Conservation (phyloP, 2,797 vertebrate species). For the Onychomys torridus region DNA sequence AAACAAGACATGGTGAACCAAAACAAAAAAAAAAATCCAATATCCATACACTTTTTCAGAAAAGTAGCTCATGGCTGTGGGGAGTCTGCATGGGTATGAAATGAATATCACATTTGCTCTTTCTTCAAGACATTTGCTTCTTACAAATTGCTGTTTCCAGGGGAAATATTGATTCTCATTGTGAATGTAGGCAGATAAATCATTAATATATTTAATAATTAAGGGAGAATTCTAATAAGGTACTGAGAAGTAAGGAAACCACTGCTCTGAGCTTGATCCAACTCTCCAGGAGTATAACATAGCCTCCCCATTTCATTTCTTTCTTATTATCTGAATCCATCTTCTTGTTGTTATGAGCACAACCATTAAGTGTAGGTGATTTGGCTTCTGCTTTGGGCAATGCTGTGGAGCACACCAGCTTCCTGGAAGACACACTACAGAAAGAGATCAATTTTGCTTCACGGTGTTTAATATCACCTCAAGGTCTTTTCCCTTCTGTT, state of each 20-base stretch:
- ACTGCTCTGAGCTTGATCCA: conserved; percentile 60
- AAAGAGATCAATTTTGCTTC: conserved; percentile 75
- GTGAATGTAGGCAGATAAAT: conserved; percentile 63
- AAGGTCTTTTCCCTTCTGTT: conserved; percentile 78
- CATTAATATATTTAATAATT: conserved; percentile 75
- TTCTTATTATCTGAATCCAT: conserved; percentile 60
- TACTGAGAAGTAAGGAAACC: conserved; percentile 52
- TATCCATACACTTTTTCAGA: conserved; percentile 30
- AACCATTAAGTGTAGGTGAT: conserved; percentile 57
- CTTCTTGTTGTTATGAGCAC: conserved; percentile 61
- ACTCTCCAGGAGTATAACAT: neutral
- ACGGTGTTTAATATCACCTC: conserved; percentile 71
- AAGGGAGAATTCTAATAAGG: conserved; percentile 46
- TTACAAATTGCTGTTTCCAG: conserved; percentile 61
- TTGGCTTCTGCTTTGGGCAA: conserved; percentile 66
- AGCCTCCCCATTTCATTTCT: neutral
- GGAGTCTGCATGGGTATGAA: conserved; percentile 50
- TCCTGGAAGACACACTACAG: conserved; percentile 66
- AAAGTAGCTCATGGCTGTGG: conserved; percentile 14
- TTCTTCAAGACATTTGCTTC: conserved; percentile 63
- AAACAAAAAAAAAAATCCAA: neutral
- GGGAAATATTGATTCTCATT: conserved; percentile 69
- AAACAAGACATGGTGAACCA: conserved; percentile 5
- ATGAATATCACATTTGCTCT: conserved; percentile 53
- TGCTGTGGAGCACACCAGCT: conserved; percentile 57